Conservation (phyloP, 2,113 vertebrate genomes). For the Ptyas mucosa region DNA sequence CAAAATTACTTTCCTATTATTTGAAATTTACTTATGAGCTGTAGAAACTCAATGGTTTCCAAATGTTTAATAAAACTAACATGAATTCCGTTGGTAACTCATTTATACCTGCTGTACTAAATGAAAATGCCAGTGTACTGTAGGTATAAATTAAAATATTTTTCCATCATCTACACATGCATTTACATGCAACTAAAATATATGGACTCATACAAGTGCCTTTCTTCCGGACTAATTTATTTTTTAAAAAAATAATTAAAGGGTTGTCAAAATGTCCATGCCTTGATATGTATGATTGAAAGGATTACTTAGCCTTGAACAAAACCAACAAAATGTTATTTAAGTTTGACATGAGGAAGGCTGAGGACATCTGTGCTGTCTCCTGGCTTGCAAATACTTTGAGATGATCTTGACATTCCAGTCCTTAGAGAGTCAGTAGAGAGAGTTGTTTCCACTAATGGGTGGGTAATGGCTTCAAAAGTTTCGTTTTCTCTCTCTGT, state of each 20-base stretch:
- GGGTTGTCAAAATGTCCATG: constrained; percentile 79
- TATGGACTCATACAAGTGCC: constrained; percentile 65
- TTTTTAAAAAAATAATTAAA: constrained; percentile 56
- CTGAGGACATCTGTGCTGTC: constrained; percentile 81
- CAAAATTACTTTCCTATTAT: constrained; percentile 72
- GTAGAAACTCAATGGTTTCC: constrained; percentile 57
- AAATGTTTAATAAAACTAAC: constrained; percentile 58
- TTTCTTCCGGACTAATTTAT: constrained; percentile 69
- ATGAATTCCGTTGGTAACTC: constrained; percentile 61
- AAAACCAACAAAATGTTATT: constrained; percentile 75
- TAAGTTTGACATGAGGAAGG: constrained; percentile 88
- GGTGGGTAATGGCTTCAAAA: constrained; percentile 75
- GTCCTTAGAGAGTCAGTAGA: constrained; percentile 86
- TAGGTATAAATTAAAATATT: constrained; percentile 69
- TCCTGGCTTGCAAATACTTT: constrained; percentile 71
- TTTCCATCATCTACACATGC: constrained; percentile 82
- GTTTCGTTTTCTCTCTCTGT: constrained; percentile 72
- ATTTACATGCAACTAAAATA: constrained; percentile 82
- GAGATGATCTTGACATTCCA: constrained; percentile 80
- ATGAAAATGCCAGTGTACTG: constrained; percentile 51
- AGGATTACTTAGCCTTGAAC: constrained; percentile 74
- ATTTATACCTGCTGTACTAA: constrained; percentile 68
- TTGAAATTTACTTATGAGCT: constrained; percentile 54
- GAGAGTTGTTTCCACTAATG: constrained; percentile 70
- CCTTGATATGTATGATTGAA: constrained; percentile 81